A percentile compares a stretch with the other conserved stretches of the same genome.
Evolutionary conservation across 2,113 vertebrate species (phyloP).

Genomic region (Pao palembangensis): DNA sequence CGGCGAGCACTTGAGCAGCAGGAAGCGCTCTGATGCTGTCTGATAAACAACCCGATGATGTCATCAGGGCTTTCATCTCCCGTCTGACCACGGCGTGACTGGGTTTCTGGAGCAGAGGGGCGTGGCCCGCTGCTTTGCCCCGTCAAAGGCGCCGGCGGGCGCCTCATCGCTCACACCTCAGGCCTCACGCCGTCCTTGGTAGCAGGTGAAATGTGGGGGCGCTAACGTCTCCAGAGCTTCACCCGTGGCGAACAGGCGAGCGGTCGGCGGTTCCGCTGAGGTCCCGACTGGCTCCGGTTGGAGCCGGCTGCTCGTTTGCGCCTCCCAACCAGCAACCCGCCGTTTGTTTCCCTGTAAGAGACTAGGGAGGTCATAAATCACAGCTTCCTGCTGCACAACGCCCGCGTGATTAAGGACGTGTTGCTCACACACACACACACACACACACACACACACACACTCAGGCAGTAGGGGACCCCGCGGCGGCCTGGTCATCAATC

Average conservation of each 20-base stretch:
- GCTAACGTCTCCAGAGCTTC: constrained; percentile 1
- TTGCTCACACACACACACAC: constrained; percentile 1
- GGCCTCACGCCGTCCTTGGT: constrained; percentile 40
- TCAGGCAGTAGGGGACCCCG: constrained; percentile 22
- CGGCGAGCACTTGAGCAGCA: too few species aligned
- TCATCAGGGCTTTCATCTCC: not conserved
- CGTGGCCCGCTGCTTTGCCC: not conserved
- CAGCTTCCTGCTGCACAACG: constrained; percentile 17
- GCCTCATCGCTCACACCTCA: constrained; percentile 49
- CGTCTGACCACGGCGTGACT: too few species aligned
- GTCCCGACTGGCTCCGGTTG: too few species aligned
- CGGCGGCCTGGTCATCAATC: constrained; percentile 37
- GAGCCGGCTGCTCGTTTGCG: constrained; percentile 24
- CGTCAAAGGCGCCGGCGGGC: constrained; percentile 51
- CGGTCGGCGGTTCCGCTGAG: too few species aligned
- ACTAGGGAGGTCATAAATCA: constrained; percentile 48
- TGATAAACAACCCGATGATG: not conserved
- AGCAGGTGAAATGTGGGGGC: constrained; percentile 43
- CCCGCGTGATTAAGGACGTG: constrained; percentile 39
- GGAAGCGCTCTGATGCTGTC: too few species aligned
- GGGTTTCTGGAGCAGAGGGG: too few species aligned
- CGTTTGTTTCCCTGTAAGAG: constrained; percentile 6
- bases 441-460: not conserved
- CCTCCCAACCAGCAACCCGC: constrained; percentile 17
- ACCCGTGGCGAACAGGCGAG: too few species aligned